Conservation (phyloP, 2,888 invertebrate species). For the Apamea monoglypha region DNA sequence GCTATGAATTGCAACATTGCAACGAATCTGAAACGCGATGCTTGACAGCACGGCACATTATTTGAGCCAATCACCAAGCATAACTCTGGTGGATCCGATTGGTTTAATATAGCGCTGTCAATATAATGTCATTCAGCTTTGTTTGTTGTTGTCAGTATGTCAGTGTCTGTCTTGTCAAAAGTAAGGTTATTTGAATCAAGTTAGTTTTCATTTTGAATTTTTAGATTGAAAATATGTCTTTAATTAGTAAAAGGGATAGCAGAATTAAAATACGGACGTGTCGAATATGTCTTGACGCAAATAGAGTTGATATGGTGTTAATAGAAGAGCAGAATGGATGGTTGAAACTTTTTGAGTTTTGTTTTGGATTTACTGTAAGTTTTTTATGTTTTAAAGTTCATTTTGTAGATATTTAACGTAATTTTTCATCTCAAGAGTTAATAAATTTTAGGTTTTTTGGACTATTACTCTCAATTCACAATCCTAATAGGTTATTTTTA, state of each 20-base stretch:
- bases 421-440: neutral
- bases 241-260: neutral
- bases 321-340: slow-evolving; percentile 61
- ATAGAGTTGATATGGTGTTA: slow-evolving; percentile 56
- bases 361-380: slow-evolving; percentile 76
- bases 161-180: neutral
- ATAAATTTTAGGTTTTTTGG: too few relatives aligned
- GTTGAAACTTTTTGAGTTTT: slow-evolving; percentile 71
- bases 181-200: neutral
- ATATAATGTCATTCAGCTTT: neutral
- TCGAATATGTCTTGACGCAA: slow-evolving; percentile 73
- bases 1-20: neutral
- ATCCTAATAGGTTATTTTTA: neutral
- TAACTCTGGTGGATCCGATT: neutral
- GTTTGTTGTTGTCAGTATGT: neutral
- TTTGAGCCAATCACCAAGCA: slow-evolving; percentile 7
- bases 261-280: slow-evolving; percentile 62
- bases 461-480: neutral
- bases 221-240: slow-evolving; percentile 17
- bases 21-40: slow-evolving; percentile 2
- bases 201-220: neutral
- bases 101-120: neutral
- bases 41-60: rapidly evolving
- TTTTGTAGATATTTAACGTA: neutral
- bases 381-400: neutral